Conservation (phyloP, 2,797 vertebrate genomes). For the Falco naumanni region DNA sequence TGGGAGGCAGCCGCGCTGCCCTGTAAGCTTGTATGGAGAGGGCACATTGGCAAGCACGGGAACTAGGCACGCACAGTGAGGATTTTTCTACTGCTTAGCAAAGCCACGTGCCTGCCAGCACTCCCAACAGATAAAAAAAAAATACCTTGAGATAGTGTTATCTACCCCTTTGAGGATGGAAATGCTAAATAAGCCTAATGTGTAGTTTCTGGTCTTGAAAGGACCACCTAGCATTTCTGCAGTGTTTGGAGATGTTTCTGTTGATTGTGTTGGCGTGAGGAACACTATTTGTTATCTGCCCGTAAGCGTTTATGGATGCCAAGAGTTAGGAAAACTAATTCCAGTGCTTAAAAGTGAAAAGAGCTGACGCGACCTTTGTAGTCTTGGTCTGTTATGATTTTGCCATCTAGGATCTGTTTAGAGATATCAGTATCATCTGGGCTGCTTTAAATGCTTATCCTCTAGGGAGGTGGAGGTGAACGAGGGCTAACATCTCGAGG, state of each 20-base stretch:
- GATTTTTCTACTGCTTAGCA: neutral
- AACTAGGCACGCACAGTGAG: neutral
- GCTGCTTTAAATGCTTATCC: neutral
- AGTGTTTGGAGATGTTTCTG: neutral
- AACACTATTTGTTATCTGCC: slow-evolving; percentile 10
- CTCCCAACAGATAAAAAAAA: neutral
- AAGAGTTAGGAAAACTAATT: neutral
- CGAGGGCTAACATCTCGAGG: neutral
- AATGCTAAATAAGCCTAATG: neutral
- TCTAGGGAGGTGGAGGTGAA: neutral
- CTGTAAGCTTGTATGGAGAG: accelerated
- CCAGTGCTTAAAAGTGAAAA: neutral
- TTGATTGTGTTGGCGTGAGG: slow-evolving; percentile 16
- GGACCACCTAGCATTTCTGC: neutral
- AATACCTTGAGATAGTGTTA: slow-evolving; percentile 27
- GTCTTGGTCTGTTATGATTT: neutral
- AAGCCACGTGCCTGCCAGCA: neutral
- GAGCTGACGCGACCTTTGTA: neutral
- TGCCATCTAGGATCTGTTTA: neutral
- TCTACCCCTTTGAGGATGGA: slow-evolving; percentile 10
- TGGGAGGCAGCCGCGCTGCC: neutral
- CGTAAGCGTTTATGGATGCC: neutral
- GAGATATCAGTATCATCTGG: neutral
- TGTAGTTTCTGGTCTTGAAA: slow-evolving; percentile 42
- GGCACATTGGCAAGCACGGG: neutral